Evolutionary conservation across 2,113 vertebrate species (phyloP), one percentile per base, ranked within the genome.

Genomic region (Cervus canadensis): DNA sequence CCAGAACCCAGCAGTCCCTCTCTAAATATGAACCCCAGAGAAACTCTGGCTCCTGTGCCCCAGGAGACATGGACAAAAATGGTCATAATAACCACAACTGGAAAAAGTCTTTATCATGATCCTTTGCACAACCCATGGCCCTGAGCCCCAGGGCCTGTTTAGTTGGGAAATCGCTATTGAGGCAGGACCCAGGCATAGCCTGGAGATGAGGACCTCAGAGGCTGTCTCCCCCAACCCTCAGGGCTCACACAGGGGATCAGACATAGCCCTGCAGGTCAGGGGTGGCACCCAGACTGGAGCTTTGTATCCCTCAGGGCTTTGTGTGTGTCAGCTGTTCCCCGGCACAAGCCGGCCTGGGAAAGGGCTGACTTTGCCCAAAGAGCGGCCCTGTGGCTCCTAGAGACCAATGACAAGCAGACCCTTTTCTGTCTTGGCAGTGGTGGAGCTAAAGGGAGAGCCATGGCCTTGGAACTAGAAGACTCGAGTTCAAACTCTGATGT

Each of bases 401-500:
- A n/a, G 26, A 45, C 13, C 10, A 3, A 28, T 4, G 36, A 25
- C 62, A 64, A 57, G 67, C 60, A 56, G 17, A 43, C 45, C 62
- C 87, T 54, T 19, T 56, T 59, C 21, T 12, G 3, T 64, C 71
- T n/a, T 36, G n/a, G 25, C 62, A 56, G 45, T 7, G 1, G 3
- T 7, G 12, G 12, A 25, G 43, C 25, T 28, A 43, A 86, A 74
- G 30, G 16, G 43, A 57, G 3, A 60, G 21, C 14, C 4, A 50
- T 30, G 45, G 26, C 43, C 52, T 76, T 33, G 26, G 48, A 87
- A 15, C 26, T 28, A 11, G 28, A 62, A 81, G 28, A 12, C 76
- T 8, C 1, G 21, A 21, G 52, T 23, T 52, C 26, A 60, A 36
- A 43, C 8, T 60, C 48, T 0, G 0, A 36, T 0, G 2, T 16